phyloP scores from a whole-genome alignment of 2,888 invertebrate genomes.

The Sycophila texana region DNA sequence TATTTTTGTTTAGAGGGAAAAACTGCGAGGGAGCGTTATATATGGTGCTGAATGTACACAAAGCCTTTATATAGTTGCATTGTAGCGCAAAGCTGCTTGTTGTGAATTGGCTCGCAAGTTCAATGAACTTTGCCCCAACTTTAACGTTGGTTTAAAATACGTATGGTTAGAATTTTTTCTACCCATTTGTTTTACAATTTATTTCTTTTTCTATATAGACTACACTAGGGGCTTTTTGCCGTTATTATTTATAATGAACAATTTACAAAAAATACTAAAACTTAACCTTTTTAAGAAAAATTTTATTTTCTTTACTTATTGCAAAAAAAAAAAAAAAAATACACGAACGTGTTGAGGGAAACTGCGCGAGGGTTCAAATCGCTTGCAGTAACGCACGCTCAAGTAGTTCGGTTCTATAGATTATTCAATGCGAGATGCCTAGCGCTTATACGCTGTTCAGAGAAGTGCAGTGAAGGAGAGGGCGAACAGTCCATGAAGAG shows the following conservation, averaged over 20 bases:
- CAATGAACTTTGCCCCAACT: conserved; percentile 42
- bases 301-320: neutral
- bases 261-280: neutral
- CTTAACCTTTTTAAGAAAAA: neutral
- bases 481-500: conserved; percentile 22
- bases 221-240: neutral
- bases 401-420: conserved; percentile 45
- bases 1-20: conserved; percentile 35
- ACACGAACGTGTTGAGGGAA: no score
- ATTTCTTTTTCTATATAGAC: no score
- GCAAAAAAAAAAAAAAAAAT: no score
- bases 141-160: conserved; percentile 6
- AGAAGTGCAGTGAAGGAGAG: conserved; percentile 27
- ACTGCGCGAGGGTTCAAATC: conserved; percentile 32
- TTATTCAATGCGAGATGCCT: conserved; percentile 58
- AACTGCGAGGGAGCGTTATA: conserved; percentile 39
- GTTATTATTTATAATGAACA: neutral
- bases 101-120: conserved; percentile 43
- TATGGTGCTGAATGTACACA: conserved; percentile 14
- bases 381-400: conserved; percentile 24
- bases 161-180: neutral
- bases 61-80: conserved; percentile 51
- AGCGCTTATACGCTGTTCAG: conserved; percentile 20
- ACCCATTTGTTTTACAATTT: neutral
- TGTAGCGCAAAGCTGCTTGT: conserved; percentile 38